A percentile compares a stretch with the other conserved stretches of the same genome.
Evolutionary conservation across 2,888 invertebrate species (phyloP).

Genomic region (Gymnoscelis rufifasciata): DNA sequence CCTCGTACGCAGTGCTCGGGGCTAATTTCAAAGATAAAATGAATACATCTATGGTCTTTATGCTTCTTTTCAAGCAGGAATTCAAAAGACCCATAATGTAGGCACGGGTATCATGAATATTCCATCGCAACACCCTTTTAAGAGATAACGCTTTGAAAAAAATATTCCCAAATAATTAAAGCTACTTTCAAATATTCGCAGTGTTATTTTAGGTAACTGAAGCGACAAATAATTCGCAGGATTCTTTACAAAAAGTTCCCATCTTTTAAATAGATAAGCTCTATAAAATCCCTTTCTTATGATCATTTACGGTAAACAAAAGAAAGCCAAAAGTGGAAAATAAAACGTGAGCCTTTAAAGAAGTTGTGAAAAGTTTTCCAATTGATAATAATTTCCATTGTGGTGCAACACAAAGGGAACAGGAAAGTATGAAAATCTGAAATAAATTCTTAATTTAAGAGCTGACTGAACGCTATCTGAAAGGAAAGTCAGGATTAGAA

Average conservation of each 20-base stretch:
- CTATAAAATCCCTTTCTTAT: constrained; percentile 39
- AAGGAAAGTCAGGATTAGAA: constrained; percentile 70
- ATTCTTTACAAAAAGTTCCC: constrained; percentile 28
- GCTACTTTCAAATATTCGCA: constrained; percentile 27
- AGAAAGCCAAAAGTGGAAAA: constrained; percentile 59
- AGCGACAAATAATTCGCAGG: constrained; percentile 18
- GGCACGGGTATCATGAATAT: constrained; percentile 64
- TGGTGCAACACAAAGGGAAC: constrained; percentile 71
- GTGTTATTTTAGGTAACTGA: constrained; percentile 8
- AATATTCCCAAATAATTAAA: constrained; percentile 50
- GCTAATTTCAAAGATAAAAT: constrained; percentile 44
- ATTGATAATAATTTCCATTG: constrained; percentile 76
- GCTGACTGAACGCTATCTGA: constrained; percentile 71
- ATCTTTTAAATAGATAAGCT: constrained; percentile 33
- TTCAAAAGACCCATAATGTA: constrained; percentile 65
- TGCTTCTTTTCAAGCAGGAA: constrained; percentile 55
- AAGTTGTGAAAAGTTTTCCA: constrained; percentile 69
- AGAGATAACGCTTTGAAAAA: constrained; percentile 45
- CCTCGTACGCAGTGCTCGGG: constrained; percentile 35
- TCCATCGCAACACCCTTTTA: constrained; percentile 62
- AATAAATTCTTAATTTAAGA: constrained; percentile 76
- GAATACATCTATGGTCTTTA: constrained; percentile 40
- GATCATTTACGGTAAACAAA: constrained; percentile 46
- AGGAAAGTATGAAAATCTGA: constrained; percentile 72
- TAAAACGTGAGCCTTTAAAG: constrained; percentile 63